These are phyloP conservation scores for Anguilla anguilla DNA, from an alignment of 2,797 vertebrate species.

Conservation along the genomic window DNA sequence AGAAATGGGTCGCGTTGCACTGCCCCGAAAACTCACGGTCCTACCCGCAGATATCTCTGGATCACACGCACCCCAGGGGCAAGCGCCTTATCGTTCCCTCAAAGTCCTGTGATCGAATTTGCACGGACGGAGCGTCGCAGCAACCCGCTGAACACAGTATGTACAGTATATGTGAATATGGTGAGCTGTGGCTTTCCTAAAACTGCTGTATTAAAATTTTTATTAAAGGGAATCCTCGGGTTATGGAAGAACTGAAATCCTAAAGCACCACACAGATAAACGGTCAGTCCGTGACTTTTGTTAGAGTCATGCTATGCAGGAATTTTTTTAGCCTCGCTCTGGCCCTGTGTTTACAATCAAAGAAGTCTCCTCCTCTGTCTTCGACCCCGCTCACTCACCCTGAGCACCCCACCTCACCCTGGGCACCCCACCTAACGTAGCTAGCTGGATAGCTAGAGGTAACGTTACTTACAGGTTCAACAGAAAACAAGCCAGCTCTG, in stretches of 20 bases:
- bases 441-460: too few relatives aligned
- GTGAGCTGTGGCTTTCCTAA: neutral
- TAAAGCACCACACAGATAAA: too few relatives aligned
- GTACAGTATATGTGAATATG: neutral
- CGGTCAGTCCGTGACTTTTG: neutral
- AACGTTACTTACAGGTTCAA: too few relatives aligned
- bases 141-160: neutral
- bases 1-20: neutral
- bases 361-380: too few relatives aligned
- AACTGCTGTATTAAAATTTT: neutral
- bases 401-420: too few relatives aligned
- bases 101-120: slow-evolving; percentile 4
- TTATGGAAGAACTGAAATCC: too few relatives aligned
- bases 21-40: neutral
- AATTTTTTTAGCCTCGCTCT: too few relatives aligned
- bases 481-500: too few relatives aligned
- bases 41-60: neutral
- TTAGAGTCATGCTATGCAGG: neutral
- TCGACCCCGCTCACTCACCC: too few relatives aligned
- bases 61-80: neutral
- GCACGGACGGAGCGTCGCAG: neutral
- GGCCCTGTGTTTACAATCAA: too few relatives aligned
- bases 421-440: too few relatives aligned
- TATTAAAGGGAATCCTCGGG: neutral
- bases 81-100: neutral